These are phyloP conservation scores for Onychostruthus taczanowskii DNA, from an alignment of 2,113 vertebrate genomes.

Conservation along the genomic window DNA sequence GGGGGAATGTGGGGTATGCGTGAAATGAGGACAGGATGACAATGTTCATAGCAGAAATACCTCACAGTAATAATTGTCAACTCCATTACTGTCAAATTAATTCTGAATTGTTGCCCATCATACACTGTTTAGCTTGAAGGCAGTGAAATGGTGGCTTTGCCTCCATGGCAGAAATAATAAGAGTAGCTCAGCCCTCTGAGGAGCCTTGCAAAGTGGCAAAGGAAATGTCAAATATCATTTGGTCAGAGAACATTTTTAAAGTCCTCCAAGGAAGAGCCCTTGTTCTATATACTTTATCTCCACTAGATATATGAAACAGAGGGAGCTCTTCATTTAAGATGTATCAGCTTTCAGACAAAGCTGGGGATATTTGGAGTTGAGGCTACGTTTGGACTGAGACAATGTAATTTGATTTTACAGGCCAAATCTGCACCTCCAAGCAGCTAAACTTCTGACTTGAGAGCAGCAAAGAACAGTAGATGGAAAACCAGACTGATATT, in stretches of 20 bases:
- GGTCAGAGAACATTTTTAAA: not conserved
- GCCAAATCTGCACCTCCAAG: not conserved
- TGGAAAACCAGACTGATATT: not conserved
- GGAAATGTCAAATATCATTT: slow-evolving; percentile 41
- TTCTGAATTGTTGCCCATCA: slow-evolving; percentile 13
- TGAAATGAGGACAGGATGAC: not conserved
- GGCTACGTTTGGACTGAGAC: not conserved
- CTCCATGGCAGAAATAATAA: not conserved
- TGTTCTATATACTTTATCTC: not conserved
- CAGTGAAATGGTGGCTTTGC: not conserved
- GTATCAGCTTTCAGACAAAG: not conserved
- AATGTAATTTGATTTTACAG: not conserved
- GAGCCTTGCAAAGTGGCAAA: not conserved
- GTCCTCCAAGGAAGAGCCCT: not conserved
- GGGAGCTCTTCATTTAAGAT: not conserved
- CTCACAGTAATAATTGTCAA: slow-evolving; percentile 32
- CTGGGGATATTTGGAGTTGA: not conserved
- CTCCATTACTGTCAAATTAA: slow-evolving; percentile 35
- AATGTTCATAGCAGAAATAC: slow-evolving; percentile 26
- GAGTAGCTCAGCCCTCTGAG: not conserved
- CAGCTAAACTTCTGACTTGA: not conserved
- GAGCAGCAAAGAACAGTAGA: not conserved
- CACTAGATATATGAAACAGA: not conserved
- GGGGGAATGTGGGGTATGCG: not conserved
- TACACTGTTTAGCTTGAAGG: not conserved